Evolutionary conservation across 2,888 invertebrate species (phyloP).

Genomic region (Prosapia bicincta): DNA sequence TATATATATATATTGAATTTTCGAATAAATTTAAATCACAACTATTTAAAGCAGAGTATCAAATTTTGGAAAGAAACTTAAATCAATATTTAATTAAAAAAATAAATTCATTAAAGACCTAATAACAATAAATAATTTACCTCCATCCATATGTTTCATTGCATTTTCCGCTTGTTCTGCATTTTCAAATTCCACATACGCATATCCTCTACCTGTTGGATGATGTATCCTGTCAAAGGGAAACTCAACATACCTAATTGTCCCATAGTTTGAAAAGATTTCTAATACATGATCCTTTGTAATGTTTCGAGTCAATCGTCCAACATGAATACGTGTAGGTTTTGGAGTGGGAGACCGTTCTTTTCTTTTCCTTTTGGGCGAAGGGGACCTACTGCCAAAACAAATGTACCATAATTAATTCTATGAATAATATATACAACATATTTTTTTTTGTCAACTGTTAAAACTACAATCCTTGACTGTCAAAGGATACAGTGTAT

Average conservation of each 20-base stretch:
- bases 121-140: constrained; percentile 48
- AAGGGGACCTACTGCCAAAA: constrained; percentile 50
- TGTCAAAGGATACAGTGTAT: too few relatives aligned
- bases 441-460: too few relatives aligned
- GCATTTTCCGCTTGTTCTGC: constrained; percentile 97
- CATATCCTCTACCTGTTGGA: constrained; percentile 86
- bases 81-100: too few relatives aligned
- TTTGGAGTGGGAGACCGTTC: constrained; percentile 87
- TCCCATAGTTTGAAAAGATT: constrained; percentile 86
- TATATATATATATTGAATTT: too few relatives aligned
- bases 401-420: too few relatives aligned
- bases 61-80: too few relatives aligned
- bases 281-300: constrained; percentile 86
- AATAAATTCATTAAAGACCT: too few relatives aligned
- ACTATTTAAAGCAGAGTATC: too few relatives aligned
- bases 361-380: constrained; percentile 64
- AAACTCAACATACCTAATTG: constrained; percentile 85
- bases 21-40: too few relatives aligned
- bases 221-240: constrained; percentile 85
- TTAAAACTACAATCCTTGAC: too few relatives aligned
- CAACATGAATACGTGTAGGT: constrained; percentile 92
- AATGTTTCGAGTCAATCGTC: constrained; percentile 88
- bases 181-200: constrained; percentile 91
- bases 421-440: too few relatives aligned
- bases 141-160: constrained; percentile 99